phyloP scores from a whole-genome alignment of 92 coral and sea anemone genomes.

The Pocillopora meandrina region DNA sequence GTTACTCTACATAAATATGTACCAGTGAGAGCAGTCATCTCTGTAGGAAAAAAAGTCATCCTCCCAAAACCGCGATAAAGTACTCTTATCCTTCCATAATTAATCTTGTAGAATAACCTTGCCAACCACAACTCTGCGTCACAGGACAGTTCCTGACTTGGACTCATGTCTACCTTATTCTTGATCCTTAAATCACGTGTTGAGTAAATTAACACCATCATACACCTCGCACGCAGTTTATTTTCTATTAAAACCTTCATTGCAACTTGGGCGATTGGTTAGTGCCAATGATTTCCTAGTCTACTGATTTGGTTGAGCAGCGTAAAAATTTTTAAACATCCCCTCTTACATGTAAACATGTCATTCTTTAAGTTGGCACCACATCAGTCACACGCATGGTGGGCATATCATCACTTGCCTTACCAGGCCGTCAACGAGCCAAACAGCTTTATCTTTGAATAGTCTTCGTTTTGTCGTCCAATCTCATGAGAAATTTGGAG shows the following conservation, averaged over 20 bases:
- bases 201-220: neutral
- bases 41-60: no score
- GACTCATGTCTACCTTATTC: neutral
- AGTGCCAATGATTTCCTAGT: neutral
- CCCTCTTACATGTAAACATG: neutral
- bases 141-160: neutral
- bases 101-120: neutral
- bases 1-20: no score
- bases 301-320: neutral
- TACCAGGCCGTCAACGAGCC: constrained; percentile 4
- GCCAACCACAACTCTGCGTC: neutral
- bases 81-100: neutral
- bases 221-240: neutral
- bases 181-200: neutral
- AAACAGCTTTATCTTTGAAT: neutral
- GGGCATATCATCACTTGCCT: neutral
- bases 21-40: no score
- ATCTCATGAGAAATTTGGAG: constrained; percentile 54
- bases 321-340: neutral
- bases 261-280: neutral
- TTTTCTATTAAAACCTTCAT: neutral
- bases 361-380: neutral
- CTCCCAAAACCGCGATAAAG: neutral
- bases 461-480: constrained; percentile 40
- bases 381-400: constrained; percentile 12